These are phyloP conservation scores for Megalops cyprinoides DNA, from an alignment of 2,797 vertebrate genomes.

Conservation along the genomic window DNA sequence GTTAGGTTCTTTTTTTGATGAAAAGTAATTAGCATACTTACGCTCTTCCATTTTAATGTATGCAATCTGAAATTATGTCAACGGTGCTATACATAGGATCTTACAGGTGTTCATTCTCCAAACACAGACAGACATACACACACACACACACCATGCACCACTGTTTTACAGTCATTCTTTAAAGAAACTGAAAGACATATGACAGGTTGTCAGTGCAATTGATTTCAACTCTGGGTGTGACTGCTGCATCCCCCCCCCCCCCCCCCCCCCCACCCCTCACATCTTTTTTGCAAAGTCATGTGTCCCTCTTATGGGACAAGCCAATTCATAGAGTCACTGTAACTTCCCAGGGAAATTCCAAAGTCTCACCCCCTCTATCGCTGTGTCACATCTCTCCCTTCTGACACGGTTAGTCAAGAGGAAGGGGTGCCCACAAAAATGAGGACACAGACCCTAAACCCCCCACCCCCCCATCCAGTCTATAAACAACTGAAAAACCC, in stretches of 20 bases:
- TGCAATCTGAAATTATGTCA: background rate
- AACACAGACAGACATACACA: background rate
- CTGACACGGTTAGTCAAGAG: background rate
- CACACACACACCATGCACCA: conserved; percentile 25
- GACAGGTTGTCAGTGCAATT: background rate
- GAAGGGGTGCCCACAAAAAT: background rate
- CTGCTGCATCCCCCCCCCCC: background rate
- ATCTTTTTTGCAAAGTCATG: background rate
- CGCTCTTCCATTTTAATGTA: background rate
- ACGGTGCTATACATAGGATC: too few species aligned
- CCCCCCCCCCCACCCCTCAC: background rate
- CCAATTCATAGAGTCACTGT: background rate
- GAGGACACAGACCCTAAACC: background rate
- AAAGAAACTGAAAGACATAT: too few species aligned
- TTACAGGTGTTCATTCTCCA: too few species aligned
- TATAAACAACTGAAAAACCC: conserved; percentile 20
- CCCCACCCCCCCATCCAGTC: background rate
- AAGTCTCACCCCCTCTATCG: background rate
- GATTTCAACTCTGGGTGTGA: background rate
- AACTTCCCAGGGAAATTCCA: background rate
- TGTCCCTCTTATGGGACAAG: background rate
- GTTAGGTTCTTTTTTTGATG: too few species aligned
- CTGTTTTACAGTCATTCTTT: too few species aligned
- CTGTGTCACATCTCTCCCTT: background rate
- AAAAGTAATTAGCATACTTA: too few species aligned